Evolutionary conservation across 2,888 invertebrate genomes (phyloP).

Genomic region (Geotrupes spiniger): DNA sequence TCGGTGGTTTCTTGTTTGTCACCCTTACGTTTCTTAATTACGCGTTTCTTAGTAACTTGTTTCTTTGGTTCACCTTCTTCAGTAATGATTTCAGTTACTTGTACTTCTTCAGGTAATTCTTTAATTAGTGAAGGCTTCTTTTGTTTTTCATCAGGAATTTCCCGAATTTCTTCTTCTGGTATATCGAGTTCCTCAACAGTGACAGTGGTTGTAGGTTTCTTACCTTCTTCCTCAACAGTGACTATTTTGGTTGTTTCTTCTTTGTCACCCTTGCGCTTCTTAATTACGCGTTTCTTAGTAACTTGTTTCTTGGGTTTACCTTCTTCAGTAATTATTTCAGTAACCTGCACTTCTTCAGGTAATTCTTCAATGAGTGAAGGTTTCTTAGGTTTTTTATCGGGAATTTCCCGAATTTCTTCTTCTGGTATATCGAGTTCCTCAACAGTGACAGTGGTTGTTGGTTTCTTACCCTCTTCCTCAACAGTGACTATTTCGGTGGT

Average conservation of each 20-base stretch:
- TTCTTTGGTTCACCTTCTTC: constrained; percentile 34
- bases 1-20: constrained; percentile 43
- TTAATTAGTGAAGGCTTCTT: constrained; percentile 12
- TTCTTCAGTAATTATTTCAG: constrained; percentile 22
- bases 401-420: constrained; percentile 27
- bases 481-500: constrained; percentile 43
- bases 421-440: constrained; percentile 24
- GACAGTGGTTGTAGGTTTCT: constrained; percentile 31
- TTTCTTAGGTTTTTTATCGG: constrained; percentile 33
- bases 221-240: constrained; percentile 37
- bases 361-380: constrained; percentile 29
- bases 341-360: constrained; percentile 31
- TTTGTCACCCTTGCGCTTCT: constrained; percentile 31
- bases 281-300: constrained; percentile 32
- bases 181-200: constrained; percentile 34
- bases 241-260: constrained; percentile 23
- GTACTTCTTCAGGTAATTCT: constrained; percentile 41
- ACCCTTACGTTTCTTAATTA: constrained; percentile 44
- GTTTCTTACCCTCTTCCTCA: constrained; percentile 37
- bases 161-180: constrained; percentile 23
- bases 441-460: constrained; percentile 28
- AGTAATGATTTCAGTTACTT: constrained; percentile 40
- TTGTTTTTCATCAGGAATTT: constrained; percentile 21
- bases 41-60: constrained; percentile 42
- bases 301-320: constrained; percentile 32